A percentile compares a stretch with the other conserved stretches of the same genome.
These are phyloP conservation scores for Nasonia oneida DNA, from an alignment of 2,888 invertebrate species.

Conservation along the genomic window DNA sequence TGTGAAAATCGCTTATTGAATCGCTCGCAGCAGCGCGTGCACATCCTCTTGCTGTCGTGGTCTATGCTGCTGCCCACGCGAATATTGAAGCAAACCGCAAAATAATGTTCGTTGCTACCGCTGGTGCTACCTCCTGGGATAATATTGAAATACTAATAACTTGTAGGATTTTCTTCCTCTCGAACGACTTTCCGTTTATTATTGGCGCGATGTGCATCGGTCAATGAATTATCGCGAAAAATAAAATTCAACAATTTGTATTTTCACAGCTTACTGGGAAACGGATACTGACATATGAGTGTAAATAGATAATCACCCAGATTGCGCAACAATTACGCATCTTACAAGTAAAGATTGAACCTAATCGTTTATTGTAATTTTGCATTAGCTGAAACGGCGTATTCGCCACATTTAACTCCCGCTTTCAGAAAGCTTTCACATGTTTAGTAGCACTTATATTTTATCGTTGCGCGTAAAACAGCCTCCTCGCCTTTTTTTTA, in stretches of 20 bases:
- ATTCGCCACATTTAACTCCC: slow-evolving; percentile 26
- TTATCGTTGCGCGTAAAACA: slow-evolving; percentile 55
- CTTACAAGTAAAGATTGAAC: slow-evolving; percentile 11
- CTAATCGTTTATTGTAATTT: slow-evolving; percentile 40
- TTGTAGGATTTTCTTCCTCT: slow-evolving; percentile 21
- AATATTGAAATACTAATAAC: slow-evolving; percentile 47
- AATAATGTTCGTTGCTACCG: slow-evolving; percentile 42
- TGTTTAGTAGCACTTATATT: slow-evolving; percentile 61
- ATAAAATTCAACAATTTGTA: not conserved
- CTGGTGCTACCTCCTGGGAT: not conserved
- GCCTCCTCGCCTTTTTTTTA: slow-evolving; percentile 47
- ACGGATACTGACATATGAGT: not conserved
- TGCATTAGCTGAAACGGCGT: slow-evolving; percentile 25
- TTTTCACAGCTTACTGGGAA: not conserved
- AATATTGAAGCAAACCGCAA: slow-evolving; percentile 58
- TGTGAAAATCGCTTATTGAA: slow-evolving; percentile 58
- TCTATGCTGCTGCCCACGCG: slow-evolving; percentile 12
- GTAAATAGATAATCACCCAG: not conserved
- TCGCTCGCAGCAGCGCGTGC: slow-evolving; percentile 22
- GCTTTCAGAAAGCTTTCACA: slow-evolving; percentile 54
- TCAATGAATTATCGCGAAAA: not conserved
- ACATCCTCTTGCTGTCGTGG: not conserved
- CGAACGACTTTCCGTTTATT: slow-evolving; percentile 49
- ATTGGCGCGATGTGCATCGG: slow-evolving; percentile 4
- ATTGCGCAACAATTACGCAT: slow-evolving; percentile 9